Evolutionary conservation across 1,140 invertebrate species (phyloP).

Genomic region (Drosophila erecta): DNA sequence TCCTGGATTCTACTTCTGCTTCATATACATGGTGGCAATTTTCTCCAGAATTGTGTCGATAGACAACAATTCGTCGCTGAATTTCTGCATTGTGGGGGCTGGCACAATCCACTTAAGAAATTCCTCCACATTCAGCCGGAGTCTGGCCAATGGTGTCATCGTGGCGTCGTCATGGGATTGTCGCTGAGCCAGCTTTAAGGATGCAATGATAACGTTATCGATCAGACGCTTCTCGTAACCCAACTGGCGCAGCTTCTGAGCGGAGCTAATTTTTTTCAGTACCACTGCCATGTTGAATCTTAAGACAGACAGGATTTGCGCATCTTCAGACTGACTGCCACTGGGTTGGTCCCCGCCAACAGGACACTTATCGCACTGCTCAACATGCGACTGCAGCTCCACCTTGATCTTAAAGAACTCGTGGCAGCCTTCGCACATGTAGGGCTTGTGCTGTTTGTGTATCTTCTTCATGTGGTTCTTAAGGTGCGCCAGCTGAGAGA

Average conservation of each 20-base stretch:
- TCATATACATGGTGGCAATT: slow-evolving; percentile 81
- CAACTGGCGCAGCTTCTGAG: slow-evolving; percentile 89
- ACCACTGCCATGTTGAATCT: slow-evolving; percentile 91
- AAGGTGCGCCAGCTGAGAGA: slow-evolving; percentile 91
- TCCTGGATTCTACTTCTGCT: slow-evolving; percentile 65
- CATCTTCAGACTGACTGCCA: slow-evolving; percentile 51
- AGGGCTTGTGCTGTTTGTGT: slow-evolving; percentile 90
- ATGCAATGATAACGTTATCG: slow-evolving; percentile 92
- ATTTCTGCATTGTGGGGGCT: slow-evolving; percentile 90
- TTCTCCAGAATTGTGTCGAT: slow-evolving; percentile 91
- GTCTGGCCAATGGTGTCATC: slow-evolving; percentile 86
- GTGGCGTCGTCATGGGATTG: slow-evolving; percentile 86
- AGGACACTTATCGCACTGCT: slow-evolving; percentile 67
- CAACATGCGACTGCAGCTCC: slow-evolving; percentile 86
- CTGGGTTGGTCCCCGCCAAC: slow-evolving; percentile 31
- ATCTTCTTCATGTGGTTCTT: slow-evolving; percentile 93
- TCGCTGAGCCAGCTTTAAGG: slow-evolving; percentile 90
- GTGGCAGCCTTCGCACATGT: slow-evolving; percentile 89
- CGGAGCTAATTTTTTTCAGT: slow-evolving; percentile 92
- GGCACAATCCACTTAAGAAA: slow-evolving; percentile 93
- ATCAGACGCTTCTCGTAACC: slow-evolving; percentile 93
- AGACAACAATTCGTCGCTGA: slow-evolving; percentile 89
- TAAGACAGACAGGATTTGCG: slow-evolving; percentile 88
- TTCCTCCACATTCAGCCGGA: slow-evolving; percentile 90
- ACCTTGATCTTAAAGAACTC: slow-evolving; percentile 91